phyloP scores from a whole-genome alignment of 2,888 invertebrate genomes.

The Leucania comma region DNA sequence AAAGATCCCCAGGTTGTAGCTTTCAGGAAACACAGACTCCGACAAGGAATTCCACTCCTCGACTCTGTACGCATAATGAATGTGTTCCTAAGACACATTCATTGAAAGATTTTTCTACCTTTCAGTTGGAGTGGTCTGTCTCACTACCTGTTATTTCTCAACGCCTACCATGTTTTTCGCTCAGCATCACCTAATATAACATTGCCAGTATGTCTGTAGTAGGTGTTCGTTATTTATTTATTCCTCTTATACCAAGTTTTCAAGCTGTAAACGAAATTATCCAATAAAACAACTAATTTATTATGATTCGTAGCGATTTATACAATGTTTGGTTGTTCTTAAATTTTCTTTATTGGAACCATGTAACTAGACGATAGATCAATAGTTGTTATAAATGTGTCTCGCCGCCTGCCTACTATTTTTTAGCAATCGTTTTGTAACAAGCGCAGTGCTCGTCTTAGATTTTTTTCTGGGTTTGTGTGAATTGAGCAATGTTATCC shows the following conservation, averaged over 20 bases:
- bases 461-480: neutral
- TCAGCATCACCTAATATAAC: neutral
- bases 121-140: neutral
- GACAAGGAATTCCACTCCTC: too few relatives aligned
- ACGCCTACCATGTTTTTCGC: slow-evolving; percentile 10
- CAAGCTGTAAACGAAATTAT: neutral
- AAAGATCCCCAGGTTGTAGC: too few relatives aligned
- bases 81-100: too few relatives aligned
- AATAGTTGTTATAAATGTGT: neutral
- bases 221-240: slow-evolving; percentile 1
- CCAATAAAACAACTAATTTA: neutral
- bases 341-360: neutral
- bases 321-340: too few relatives aligned
- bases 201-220: slow-evolving; percentile 12
- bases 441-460: neutral
- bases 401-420: slow-evolving; percentile 8
- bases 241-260: neutral
- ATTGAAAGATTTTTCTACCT: too few relatives aligned
- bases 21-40: too few relatives aligned
- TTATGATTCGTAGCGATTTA: neutral
- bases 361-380: neutral
- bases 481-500: neutral
- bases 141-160: neutral
- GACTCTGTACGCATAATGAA: too few relatives aligned
- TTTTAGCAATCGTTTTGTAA: slow-evolving; percentile 19